Conservation (phyloP, 2,797 vertebrate species). For the Notoglanidium macrostoma region DNA sequence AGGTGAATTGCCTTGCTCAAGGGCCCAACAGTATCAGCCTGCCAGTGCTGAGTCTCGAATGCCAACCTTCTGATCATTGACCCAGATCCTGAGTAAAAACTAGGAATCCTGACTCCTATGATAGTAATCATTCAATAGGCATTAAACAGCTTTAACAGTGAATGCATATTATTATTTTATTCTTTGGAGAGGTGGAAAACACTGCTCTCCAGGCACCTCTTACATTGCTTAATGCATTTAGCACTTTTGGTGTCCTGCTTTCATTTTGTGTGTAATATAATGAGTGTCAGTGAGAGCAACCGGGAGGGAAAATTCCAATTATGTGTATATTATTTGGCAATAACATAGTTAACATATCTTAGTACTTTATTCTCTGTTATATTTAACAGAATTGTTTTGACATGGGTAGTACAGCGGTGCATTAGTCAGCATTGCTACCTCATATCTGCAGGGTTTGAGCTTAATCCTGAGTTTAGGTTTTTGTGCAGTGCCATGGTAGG, state of each 20-base stretch:
- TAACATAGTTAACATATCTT: background rate
- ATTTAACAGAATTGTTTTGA: background rate
- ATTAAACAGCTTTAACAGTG: background rate
- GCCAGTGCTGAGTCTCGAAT: too few species aligned
- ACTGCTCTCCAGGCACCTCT: background rate
- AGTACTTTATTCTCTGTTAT: background rate
- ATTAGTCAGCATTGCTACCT: background rate
- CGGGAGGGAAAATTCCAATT: background rate
- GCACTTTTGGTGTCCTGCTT: background rate
- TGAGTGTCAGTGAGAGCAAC: background rate
- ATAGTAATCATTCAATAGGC: background rate
- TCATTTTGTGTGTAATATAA: background rate
- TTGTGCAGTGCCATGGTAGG: background rate
- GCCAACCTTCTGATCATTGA: too few species aligned
- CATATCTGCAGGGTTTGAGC: background rate
- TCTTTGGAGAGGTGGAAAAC: background rate
- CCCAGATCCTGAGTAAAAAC: too few species aligned
- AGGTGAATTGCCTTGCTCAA: too few species aligned
- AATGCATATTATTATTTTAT: background rate
- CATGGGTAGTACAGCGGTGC: background rate
- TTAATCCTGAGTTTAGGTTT: background rate
- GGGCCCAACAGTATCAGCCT: too few species aligned
- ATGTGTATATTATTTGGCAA: too few species aligned
- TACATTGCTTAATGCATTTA: conserved; percentile 1
- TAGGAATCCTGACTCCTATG: too few species aligned